Percentiles rank a stretch among this genome's conserved stretches.
These are phyloP conservation scores for Drosophila leontia DNA, from an alignment of 1,140 invertebrate species.

Conservation along the genomic window DNA sequence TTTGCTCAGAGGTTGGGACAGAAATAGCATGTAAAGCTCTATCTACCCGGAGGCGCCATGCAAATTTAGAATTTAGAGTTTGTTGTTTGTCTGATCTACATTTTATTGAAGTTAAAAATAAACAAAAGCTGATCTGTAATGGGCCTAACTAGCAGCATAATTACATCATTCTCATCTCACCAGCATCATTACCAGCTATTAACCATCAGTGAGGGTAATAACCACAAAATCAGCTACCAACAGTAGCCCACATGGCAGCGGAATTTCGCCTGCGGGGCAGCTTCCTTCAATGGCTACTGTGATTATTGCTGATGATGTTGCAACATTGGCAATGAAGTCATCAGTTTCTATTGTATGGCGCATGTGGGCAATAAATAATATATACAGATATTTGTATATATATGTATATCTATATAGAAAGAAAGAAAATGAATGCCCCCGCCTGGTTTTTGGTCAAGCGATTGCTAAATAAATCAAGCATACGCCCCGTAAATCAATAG, in stretches of 20 bases:
- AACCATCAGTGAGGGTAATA: slow-evolving; percentile 2
- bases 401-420: background rate
- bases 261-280: slow-evolving; percentile 19
- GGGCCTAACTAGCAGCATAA: slow-evolving; percentile 19
- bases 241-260: slow-evolving; percentile 23
- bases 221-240: slow-evolving; percentile 19
- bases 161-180: slow-evolving; percentile 15
- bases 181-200: slow-evolving; percentile 26
- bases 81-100: slow-evolving; percentile 8
- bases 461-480: slow-evolving; percentile 70
- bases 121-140: background rate
- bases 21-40: slow-evolving; percentile 15
- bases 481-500: slow-evolving; percentile 76
- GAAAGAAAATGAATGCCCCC: slow-evolving; percentile 44
- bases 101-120: background rate
- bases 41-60: background rate
- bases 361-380: slow-evolving; percentile 57
- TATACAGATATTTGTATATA: slow-evolving; percentile 26
- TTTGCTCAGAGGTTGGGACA: slow-evolving; percentile 1
- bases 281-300: slow-evolving; percentile 43
- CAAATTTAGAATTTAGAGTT: slow-evolving; percentile 4
- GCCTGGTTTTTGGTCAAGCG: slow-evolving; percentile 49
- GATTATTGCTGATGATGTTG: slow-evolving; percentile 46
- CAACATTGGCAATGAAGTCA: slow-evolving; percentile 59
- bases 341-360: slow-evolving; percentile 38